These are phyloP conservation scores for Haliclona indistincta DNA, from an alignment of 37 sponge, comb jelly and placozoan species.

Conservation along the genomic window DNA sequence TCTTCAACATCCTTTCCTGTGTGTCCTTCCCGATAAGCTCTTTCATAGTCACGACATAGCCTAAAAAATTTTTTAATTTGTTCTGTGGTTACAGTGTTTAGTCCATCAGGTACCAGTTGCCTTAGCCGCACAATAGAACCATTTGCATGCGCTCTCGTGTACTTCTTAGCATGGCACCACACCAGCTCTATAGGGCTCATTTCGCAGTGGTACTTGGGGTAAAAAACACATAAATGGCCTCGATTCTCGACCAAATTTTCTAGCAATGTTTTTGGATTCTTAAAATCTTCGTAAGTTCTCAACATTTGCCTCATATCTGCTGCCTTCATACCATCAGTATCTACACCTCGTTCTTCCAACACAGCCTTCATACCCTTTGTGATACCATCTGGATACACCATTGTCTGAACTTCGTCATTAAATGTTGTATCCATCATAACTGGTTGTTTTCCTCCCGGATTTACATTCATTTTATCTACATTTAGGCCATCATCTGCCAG, in stretches of 20 bases:
- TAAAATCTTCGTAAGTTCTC: conserved; percentile 34
- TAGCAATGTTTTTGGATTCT: conserved; percentile 9
- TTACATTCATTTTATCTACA: conserved; percentile 54
- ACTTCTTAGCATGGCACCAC: conserved; percentile 47
- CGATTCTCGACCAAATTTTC: conserved; percentile 16
- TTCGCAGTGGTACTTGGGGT: conserved; percentile 61
- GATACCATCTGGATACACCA: conserved; percentile 22
- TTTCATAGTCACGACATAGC: no score
- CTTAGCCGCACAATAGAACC: conserved; percentile 35
- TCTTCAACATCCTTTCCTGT: no score
- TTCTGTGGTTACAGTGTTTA: conserved; percentile 26
- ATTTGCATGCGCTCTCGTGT: conserved; percentile 39
- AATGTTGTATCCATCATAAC: conserved; percentile 43
- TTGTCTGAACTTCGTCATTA: conserved; percentile 15
- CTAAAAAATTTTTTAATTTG: no score
- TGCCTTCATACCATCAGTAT: conserved; percentile 43
- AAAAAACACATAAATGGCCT: conserved; percentile 33
- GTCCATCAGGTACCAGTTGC: conserved; percentile 32
- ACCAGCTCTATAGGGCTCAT: no score
- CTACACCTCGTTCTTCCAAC: conserved; percentile 53
- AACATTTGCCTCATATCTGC: conserved; percentile 40
- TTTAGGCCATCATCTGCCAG: conserved; percentile 30
- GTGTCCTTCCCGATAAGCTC: no score
- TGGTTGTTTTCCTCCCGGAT: conserved; percentile 54
- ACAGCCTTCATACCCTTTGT: conserved; percentile 30